Base-by-base conservation (phyloP, 2,113 vertebrate species). In the Tursiops truncatus region DNA sequence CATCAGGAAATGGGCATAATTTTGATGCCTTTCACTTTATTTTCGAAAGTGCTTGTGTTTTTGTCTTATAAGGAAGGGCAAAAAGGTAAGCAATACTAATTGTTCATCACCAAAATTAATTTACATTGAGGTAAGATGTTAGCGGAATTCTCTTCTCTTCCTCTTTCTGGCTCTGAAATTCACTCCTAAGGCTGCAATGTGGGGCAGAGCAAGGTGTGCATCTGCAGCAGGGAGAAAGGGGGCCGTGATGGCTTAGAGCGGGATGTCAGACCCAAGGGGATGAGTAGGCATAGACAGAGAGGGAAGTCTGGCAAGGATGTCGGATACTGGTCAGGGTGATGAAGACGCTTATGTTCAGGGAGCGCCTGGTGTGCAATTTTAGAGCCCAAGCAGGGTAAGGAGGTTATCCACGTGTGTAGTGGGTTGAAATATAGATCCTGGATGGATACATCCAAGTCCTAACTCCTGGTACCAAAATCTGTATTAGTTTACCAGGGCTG, bases 11-110 rank as follows among this genome's bases (percentile, higher is more conserved):
- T 44, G 33, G 17, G 31, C 36, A 82, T 92, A 28, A 28, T 86
- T 85, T 77, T 91, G 47, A 89, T 33, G 56, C 18, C 14, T 87
- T 87, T 56, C 18, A 53, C 53, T 79, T 92, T 50, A 33, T 73
- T 76, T 93, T 89, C 79, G 76, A 91, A 94, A 67, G 44, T 4
- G 17, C 13, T 65, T n/a, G 4, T 68, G 31, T 8, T 92, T 97
- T 87, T 94, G 62, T 94, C n/a, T 76, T 91, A 17, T 70, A 81
- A 92, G 14, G 38, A 77, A 90, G 44, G 31, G 23, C 25, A 60
- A 77, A 80, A 47, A 10, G 1, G 21, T 88, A 67, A 71, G 76
- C 8, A 5, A 26, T 47, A 28, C 26, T 71, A 41, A 92, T 23
- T 77, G 47, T 67, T 93, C 14, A 62, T 62, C 31, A 65, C 28